Conservation (phyloP, 2,888 invertebrate genomes). For the Belgica antarctica region DNA sequence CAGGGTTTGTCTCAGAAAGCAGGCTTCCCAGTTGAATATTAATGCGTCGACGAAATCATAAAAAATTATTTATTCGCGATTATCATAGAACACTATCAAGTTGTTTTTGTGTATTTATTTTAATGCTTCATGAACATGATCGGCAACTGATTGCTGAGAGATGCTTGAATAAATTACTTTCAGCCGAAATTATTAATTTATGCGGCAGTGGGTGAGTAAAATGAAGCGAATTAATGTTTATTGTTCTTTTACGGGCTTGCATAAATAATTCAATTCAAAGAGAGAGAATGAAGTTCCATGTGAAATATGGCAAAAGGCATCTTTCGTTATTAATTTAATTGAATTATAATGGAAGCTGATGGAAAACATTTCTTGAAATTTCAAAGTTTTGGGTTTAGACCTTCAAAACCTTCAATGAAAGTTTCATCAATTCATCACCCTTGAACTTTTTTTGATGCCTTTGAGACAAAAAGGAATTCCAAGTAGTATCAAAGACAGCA, state of each 20-base stretch:
- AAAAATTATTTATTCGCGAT: slow-evolving; percentile 21
- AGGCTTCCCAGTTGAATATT: slow-evolving; percentile 22
- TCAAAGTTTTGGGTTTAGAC: no score
- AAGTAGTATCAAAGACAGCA: slow-evolving; percentile 12
- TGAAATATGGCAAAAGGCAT: slow-evolving; percentile 10
- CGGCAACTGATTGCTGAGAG: slow-evolving; percentile 8
- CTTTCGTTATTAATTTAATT: slow-evolving; percentile 1
- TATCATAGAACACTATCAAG: slow-evolving; percentile 27
- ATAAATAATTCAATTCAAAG: slow-evolving; percentile 14
- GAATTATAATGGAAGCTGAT: not conserved
- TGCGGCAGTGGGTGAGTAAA: not conserved
- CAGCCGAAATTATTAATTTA: slow-evolving; percentile 10
- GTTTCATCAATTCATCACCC: no score
- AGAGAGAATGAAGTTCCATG: no score
- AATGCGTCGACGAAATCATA: not conserved
- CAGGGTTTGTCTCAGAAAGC: not conserved
- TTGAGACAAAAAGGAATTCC: not conserved
- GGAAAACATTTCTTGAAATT: no score
- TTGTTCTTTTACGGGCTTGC: not conserved
- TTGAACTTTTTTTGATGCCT: no score
- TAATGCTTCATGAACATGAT: not conserved
- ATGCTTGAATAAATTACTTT: not conserved
- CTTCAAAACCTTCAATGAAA: no score
- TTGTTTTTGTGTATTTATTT: not conserved
- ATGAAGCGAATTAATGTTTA: slow-evolving; percentile 20